Conservation (phyloP, 2,113 vertebrate genomes). For the Tinamus guttatus region DNA sequence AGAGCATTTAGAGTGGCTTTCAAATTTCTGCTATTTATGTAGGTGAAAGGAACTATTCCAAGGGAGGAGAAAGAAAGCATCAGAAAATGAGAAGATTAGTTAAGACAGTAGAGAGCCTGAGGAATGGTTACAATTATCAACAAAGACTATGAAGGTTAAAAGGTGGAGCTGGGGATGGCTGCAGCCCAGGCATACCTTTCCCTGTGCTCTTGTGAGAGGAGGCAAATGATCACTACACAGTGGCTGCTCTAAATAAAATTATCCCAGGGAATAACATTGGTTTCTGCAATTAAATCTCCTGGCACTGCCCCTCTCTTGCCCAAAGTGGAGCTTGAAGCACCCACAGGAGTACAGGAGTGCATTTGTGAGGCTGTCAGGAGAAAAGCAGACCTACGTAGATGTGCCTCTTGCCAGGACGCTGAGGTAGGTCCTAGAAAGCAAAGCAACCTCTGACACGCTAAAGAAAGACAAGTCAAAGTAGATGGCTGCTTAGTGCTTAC, state of each 20-base stretch:
- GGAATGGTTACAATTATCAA: neutral
- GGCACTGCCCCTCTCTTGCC: neutral
- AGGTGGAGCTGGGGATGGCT: neutral
- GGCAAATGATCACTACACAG: neutral
- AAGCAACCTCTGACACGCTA: neutral
- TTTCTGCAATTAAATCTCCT: neutral
- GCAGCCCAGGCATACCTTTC: neutral
- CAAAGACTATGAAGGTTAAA: neutral
- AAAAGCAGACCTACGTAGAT: neutral
- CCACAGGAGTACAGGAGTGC: neutral
- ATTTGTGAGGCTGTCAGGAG: neutral
- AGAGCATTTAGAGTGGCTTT: neutral
- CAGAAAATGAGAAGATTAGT: neutral
- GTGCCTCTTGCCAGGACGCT: accelerated
- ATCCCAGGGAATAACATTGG: neutral
- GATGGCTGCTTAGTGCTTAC: neutral
- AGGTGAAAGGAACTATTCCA: neutral
- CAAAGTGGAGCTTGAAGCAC: neutral
- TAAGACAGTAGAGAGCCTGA: neutral
- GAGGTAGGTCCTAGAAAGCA: neutral
- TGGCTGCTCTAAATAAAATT: neutral
- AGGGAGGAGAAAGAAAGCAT: neutral
- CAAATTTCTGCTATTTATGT: neutral
- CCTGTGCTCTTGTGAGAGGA: neutral
- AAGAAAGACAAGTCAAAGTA: neutral